Evolutionary conservation across 2,113 vertebrate species (phyloP).

Genomic region (Misgurnus mizolepis): DNA sequence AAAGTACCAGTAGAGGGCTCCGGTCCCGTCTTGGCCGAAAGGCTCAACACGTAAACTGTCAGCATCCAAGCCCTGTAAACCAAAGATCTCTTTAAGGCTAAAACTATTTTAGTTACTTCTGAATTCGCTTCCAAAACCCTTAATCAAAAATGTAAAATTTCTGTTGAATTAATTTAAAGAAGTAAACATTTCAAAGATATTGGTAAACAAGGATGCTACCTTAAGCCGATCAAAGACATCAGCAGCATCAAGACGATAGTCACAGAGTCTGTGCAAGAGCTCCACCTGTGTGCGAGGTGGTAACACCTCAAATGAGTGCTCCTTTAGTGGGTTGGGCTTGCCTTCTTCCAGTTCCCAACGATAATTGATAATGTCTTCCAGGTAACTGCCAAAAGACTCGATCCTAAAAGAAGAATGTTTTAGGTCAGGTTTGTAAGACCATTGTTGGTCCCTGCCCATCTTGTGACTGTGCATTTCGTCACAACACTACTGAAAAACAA

Average conservation of each 20-base stretch:
- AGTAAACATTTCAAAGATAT: background rate
- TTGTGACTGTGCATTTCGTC: no score
- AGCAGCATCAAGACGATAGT: conserved; percentile 94
- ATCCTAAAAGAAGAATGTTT: conserved; percentile 71
- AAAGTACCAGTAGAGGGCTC: conserved; percentile 98
- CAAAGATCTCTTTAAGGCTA: background rate
- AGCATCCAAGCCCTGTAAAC: conserved; percentile 88
- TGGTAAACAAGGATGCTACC: conserved; percentile 69
- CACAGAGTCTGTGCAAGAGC: conserved; percentile 93
- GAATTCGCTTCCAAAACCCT: background rate
- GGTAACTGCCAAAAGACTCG: conserved; percentile 89
- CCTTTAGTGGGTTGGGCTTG: conserved; percentile 89
- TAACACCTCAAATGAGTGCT: conserved; percentile 84
- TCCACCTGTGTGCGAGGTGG: conserved; percentile 87
- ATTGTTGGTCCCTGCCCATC: no score
- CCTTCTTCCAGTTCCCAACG: conserved; percentile 98
- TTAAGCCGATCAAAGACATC: conserved; percentile 98
- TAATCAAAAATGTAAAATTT: background rate
- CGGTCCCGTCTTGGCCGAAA: conserved; percentile 88
- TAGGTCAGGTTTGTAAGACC: background rate
- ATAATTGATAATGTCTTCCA: conserved; percentile 98
- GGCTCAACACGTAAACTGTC: conserved; percentile 96
- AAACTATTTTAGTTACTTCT: background rate
- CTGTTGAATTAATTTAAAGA: background rate
- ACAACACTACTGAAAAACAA: no score